These are phyloP conservation scores for Oreochromis niloticus DNA, from an alignment of 2,113 vertebrate species.

Conservation along the genomic window DNA sequence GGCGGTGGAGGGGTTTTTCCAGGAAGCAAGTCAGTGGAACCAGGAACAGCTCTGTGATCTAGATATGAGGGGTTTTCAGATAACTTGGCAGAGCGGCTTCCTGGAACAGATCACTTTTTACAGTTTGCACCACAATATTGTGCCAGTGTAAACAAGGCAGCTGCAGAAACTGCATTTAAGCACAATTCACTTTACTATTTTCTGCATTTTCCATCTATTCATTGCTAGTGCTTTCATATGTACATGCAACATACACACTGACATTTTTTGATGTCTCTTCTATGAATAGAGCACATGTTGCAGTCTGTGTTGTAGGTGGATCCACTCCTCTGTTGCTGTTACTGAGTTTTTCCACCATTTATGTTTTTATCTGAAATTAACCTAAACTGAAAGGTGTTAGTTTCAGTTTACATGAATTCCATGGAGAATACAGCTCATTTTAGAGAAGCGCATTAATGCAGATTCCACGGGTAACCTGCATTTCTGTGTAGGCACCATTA, in stretches of 20 bases:
- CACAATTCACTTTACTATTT: neutral
- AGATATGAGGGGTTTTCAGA: neutral
- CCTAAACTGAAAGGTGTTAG: neutral
- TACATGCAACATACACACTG: neutral
- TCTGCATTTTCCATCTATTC: neutral
- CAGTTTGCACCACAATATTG: neutral
- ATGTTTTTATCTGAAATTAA: neutral
- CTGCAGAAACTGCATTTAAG: neutral
- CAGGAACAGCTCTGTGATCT: neutral
- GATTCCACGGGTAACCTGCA: rapidly evolving
- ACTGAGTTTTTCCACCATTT: neutral
- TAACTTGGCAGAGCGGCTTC: neutral
- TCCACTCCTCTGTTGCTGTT: neutral
- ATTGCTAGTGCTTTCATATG: neutral
- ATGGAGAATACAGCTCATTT: neutral
- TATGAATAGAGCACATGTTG: neutral
- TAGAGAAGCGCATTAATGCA: neutral
- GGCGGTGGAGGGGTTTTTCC: neutral
- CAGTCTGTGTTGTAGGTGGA: neutral
- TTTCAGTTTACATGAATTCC: neutral
- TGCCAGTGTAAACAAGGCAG: neutral
- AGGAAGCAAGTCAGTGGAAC: neutral
- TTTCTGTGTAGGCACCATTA: neutral
- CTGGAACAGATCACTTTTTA: neutral
- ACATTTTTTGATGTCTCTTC: neutral